Conservation (phyloP, 2,113 vertebrate species). For the Pleuronectes platessa region DNA sequence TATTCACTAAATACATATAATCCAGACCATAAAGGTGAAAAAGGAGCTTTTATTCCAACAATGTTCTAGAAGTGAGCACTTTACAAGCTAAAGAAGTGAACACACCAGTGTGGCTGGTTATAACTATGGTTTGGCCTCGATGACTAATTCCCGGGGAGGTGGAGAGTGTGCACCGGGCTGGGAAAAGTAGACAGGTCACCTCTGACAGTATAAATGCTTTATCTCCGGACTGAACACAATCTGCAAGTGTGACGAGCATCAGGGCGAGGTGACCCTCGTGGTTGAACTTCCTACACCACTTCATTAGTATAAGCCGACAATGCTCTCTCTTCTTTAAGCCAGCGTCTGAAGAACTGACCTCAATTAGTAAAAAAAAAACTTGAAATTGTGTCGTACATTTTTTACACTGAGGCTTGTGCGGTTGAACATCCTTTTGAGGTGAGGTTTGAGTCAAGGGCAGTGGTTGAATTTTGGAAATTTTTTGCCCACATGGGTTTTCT, state of each 20-base stretch:
- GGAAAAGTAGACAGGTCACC: constrained; percentile 14
- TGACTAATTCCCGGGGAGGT: constrained; percentile 15
- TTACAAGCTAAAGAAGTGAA: neutral
- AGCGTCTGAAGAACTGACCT: constrained; percentile 25
- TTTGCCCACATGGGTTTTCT: constrained; percentile 27
- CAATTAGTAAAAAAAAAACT: constrained; percentile 16
- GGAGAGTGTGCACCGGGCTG: neutral
- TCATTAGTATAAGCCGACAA: constrained; percentile 22
- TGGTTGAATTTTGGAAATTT: constrained; percentile 17
- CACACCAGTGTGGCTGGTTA: neutral
- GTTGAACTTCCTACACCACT: constrained; percentile 7
- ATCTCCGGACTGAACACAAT: neutral
- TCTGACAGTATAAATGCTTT: neutral
- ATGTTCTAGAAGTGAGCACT: neutral
- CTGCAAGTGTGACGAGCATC: neutral
- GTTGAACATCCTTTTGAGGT: constrained; percentile 20
- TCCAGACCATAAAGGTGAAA: no score
- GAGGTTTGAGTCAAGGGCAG: constrained; percentile 25
- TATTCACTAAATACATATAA: no score
- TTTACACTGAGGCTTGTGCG: neutral
- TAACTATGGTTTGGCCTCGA: neutral
- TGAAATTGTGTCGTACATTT: constrained; percentile 4
- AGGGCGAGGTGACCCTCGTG: neutral
- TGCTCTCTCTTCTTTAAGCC: constrained; percentile 1
- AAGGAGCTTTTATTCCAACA: no score